These are phyloP conservation scores for Syndactyla subalaris DNA, from an alignment of 2,797 vertebrate genomes.

Conservation along the genomic window DNA sequence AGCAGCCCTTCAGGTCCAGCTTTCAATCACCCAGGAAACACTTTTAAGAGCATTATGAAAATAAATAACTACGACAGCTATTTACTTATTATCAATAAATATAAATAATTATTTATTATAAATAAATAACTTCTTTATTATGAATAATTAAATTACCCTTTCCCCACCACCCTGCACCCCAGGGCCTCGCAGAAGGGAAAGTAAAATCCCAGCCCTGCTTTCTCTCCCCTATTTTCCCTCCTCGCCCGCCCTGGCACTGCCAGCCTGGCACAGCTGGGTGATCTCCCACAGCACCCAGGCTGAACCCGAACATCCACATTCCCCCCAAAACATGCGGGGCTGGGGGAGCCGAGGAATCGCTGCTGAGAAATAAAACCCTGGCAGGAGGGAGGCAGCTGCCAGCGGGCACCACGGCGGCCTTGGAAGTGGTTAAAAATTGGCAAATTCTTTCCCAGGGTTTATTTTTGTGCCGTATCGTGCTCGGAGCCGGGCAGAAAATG, in stretches of 20 bases:
- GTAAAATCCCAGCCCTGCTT: background rate
- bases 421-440: background rate
- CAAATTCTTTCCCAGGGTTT: background rate
- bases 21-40: background rate
- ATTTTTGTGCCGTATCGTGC: background rate
- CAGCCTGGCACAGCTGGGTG: background rate
- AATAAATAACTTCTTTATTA: background rate
- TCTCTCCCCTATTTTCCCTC: background rate
- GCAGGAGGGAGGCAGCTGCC: background rate
- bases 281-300: fast-evolving
- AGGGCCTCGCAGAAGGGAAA: background rate
- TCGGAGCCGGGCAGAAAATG: background rate
- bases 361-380: background rate
- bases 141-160: background rate
- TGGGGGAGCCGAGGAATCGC: fast-evolving
- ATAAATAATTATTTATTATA: background rate
- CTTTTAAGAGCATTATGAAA: background rate
- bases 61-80: background rate
- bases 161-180: background rate
- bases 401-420: background rate
- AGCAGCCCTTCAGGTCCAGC: background rate
- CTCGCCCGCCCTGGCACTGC: background rate
- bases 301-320: fast-evolving
- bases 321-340: background rate
- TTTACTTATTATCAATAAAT: background rate